Evolutionary conservation across 2,888 invertebrate species (phyloP), one percentile per base, ranked within the genome.

Genomic region (Mesochorus sp.): DNA sequence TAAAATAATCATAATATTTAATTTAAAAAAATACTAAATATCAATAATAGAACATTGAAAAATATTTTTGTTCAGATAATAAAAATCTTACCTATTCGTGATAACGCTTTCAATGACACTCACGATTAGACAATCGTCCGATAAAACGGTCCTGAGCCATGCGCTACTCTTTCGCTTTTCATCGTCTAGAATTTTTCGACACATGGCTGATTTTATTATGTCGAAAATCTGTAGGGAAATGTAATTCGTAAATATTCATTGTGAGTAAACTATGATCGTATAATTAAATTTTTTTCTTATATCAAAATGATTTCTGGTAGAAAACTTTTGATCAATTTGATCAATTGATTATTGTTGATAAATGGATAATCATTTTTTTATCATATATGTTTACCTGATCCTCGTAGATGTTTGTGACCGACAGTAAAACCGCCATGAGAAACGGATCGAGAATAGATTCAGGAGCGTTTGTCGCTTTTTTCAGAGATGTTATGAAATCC

Each of bases 371-470:
- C 76, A 92, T 89, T 70, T 92, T 92, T 81, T 92, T 92, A 85
- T 93, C 92, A 81, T 92, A 92, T 53, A 93, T 89, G 72, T 91
- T 91, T 77, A 92, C 90, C 71, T 92, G 92, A 81, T 92, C 92
- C 85, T 93, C 92, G 81, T 92, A 92, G 51, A 93, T 89, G 72
- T 91, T 91, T 0, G 93, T 92, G 12, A 93, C 88, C n/a, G 92
- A 90, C 10, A 95, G 89, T 14, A 94, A 88, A 10, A 94, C 92
- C 74, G 94, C 93, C n/a, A 94, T 88, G 79, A 94, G 92, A 85
- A 95, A 95, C 0, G 94, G 93, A 80, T 94, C 93, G 26, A 95
- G 87, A 47, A 94, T 88, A 62, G 92, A 92, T 85, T 94, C 94
- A 0, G 94, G 94, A 68, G 92, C 91, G 71, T 92, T 92, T 0